Evolutionary conservation across 2,113 vertebrate genomes (phyloP).

Genomic region (Bucco capensis): DNA sequence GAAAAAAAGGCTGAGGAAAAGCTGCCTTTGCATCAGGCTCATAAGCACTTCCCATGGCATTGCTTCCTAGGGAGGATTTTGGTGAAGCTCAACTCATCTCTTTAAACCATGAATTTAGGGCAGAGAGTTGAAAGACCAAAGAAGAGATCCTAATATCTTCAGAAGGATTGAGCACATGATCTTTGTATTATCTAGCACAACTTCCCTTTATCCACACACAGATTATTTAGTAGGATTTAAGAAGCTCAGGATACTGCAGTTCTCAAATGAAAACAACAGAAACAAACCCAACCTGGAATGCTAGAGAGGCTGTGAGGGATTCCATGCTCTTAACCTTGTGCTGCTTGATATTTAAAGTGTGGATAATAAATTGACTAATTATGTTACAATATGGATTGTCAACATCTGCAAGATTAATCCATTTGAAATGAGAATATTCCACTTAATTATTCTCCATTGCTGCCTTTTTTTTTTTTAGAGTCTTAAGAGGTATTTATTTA

Average conservation of each 20-base stretch:
- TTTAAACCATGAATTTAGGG: background rate
- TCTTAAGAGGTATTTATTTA: background rate
- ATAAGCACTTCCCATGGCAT: background rate
- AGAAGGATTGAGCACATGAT: background rate
- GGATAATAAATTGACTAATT: constrained; percentile 2
- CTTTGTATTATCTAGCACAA: background rate
- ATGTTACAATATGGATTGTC: background rate
- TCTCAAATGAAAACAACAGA: background rate
- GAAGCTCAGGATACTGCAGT: background rate
- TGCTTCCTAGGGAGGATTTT: background rate
- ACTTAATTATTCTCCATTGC: background rate
- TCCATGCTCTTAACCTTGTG: background rate
- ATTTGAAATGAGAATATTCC: background rate
- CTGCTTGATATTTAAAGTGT: background rate
- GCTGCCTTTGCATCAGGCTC: background rate
- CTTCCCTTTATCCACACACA: background rate
- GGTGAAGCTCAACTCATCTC: background rate
- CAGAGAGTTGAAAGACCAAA: background rate
- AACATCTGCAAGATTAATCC: background rate
- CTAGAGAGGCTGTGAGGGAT: background rate
- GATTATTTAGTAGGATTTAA: background rate
- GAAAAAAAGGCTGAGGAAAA: background rate
- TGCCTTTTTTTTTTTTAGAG: background rate
- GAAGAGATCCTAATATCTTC: background rate
- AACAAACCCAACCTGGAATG: background rate